Conservation (phyloP, 2,797 vertebrate species). For the Benthosema pterotum region DNA sequence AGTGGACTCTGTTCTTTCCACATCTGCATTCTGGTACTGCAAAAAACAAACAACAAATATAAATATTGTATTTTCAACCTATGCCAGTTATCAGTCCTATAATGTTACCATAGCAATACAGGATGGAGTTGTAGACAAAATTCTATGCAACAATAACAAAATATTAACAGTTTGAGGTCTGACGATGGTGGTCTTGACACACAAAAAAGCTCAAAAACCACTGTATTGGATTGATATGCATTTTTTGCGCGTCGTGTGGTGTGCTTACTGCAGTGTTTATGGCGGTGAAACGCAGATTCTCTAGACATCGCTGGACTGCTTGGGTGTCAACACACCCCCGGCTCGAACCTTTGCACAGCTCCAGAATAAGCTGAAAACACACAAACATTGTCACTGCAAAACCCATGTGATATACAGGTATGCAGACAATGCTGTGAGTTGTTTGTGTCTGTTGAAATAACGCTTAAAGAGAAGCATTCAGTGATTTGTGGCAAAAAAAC, state of each 20-base stretch:
- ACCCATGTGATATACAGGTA: too few species aligned
- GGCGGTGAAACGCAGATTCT: slow-evolving; percentile 62
- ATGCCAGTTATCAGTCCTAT: not conserved
- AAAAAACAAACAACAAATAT: slow-evolving; percentile 9
- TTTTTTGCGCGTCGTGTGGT: not conserved
- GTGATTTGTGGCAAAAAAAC: too few species aligned
- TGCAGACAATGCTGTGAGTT: not conserved
- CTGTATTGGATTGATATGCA: not conserved
- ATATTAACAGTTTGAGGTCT: too few species aligned
- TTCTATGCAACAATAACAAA: too few species aligned
- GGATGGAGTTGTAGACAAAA: too few species aligned
- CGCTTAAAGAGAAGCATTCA: too few species aligned
- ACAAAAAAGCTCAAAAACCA: not conserved
- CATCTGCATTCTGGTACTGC: slow-evolving; percentile 69
- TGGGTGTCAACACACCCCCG: slow-evolving; percentile 58
- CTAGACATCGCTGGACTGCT: slow-evolving; percentile 65
- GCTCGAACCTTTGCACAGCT: slow-evolving; percentile 73
- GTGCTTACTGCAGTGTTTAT: slow-evolving; percentile 59
- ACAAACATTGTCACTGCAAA: not conserved
- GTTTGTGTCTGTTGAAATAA: too few species aligned
- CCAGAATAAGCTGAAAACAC: slow-evolving; percentile 75
- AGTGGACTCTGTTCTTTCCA: slow-evolving; percentile 75
- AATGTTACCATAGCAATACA: not conserved
- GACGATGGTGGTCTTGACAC: too few species aligned
- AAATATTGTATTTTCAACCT: not conserved